Evolutionary conservation across 23 tunicate genomes (phyloP).

Genomic region (Ascidia mentula): DNA sequence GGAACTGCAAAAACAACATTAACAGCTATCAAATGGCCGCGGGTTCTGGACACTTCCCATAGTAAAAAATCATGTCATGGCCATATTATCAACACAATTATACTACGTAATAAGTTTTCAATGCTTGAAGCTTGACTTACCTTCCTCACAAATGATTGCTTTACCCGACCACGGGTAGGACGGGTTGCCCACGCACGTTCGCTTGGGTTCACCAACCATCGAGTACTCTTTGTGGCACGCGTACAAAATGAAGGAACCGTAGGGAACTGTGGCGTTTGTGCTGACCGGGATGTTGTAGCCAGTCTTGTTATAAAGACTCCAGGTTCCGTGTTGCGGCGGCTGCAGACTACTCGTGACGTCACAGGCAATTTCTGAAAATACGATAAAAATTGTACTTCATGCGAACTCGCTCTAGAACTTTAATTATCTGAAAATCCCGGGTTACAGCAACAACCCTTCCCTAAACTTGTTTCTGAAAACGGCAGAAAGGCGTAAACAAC

Average conservation of each 20-base stretch:
- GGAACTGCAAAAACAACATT: too few species aligned
- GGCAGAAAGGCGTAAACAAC: too few species aligned
- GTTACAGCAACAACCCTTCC: too few species aligned
- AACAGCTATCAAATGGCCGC: too few species aligned
- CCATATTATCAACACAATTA: too few species aligned
- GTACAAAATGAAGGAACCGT: constrained; percentile 31
- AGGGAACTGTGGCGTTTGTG: constrained; percentile 16
- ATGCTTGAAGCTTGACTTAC: constrained; percentile 15
- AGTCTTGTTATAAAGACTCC: not conserved
- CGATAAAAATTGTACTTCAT: not conserved
- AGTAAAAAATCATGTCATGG: too few species aligned
- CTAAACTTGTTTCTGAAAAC: not conserved
- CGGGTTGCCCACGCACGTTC: constrained; percentile 31
- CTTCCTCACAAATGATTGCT: constrained; percentile 59
- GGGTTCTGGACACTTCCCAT: too few species aligned
- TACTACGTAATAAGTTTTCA: too few species aligned
- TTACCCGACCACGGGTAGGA: constrained; percentile 61
- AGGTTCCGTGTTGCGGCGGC: constrained; percentile 31
- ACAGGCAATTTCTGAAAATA: constrained; percentile 21
- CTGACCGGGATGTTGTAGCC: not conserved
- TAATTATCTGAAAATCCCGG: too few species aligned
- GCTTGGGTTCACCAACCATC: constrained; percentile 38
- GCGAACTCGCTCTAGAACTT: too few species aligned
- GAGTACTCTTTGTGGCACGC: constrained; percentile 49
- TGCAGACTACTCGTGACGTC: constrained; percentile 15